Conservation (phyloP, 2,797 vertebrate species). For the Rhinogobio ventralis region DNA sequence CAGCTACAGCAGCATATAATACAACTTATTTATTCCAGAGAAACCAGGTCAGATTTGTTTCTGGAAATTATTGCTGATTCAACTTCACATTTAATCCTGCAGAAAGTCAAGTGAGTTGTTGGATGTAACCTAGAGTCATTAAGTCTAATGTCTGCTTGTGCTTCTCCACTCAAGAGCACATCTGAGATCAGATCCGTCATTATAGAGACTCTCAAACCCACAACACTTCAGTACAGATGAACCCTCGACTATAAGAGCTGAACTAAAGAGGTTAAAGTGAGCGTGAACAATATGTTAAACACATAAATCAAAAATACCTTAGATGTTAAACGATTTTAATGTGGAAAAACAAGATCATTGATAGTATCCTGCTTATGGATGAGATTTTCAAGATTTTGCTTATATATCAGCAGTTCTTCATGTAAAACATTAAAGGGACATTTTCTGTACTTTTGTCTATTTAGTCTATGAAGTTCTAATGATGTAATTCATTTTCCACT, state of each 20-base stretch:
- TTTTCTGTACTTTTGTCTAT: not conserved
- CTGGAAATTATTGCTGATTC: not conserved
- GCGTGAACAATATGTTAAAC: not conserved
- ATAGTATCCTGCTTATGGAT: not conserved
- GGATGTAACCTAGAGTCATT: not conserved
- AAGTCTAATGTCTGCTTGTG: not conserved
- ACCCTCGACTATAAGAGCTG: not conserved
- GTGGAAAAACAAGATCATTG: not conserved
- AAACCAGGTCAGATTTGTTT: not conserved
- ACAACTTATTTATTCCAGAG: not conserved
- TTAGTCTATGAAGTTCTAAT: not conserved
- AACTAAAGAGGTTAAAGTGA: not conserved
- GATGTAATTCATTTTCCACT: not conserved
- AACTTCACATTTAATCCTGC: conserved; percentile 9
- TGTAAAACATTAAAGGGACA: not conserved
- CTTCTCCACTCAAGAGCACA: not conserved
- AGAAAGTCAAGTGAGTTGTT: conserved; percentile 22
- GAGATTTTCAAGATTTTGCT: not conserved
- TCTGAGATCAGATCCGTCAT: not conserved
- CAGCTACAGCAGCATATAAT: not conserved
- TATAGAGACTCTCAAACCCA: not conserved
- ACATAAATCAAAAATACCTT: not conserved
- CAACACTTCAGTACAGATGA: not conserved
- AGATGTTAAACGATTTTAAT: not conserved
- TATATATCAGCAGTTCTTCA: not conserved